Evolutionary conservation across 2,888 invertebrate species (phyloP).

Genomic region (Athrips mouffetella): DNA sequence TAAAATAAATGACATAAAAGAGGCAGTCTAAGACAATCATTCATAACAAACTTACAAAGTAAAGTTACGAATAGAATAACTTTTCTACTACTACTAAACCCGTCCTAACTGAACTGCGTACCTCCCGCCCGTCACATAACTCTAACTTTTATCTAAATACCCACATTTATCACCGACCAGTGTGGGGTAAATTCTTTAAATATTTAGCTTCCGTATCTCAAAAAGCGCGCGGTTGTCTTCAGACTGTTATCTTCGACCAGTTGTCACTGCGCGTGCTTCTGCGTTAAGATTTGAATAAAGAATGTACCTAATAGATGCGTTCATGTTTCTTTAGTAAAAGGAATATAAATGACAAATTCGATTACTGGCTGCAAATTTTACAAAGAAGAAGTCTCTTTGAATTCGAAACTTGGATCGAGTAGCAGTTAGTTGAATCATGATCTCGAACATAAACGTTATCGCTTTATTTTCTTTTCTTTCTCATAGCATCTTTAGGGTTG

Average conservation of each 20-base stretch:
- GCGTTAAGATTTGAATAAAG: conserved; percentile 15
- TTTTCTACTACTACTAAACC: neutral
- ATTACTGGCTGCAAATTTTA: too few relatives aligned
- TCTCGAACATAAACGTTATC: conserved; percentile 71
- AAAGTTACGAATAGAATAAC: too few relatives aligned
- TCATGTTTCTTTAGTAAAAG: too few relatives aligned
- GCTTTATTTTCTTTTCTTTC: conserved; percentile 75
- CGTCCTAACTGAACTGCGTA: too few relatives aligned
- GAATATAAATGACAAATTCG: too few relatives aligned
- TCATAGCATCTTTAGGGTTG: conserved; percentile 38
- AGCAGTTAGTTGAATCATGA: conserved; percentile 63
- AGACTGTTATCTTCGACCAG: neutral
- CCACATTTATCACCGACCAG: conserved; percentile 19
- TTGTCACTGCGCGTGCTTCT: conserved; percentile 1
- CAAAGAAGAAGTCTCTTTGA: too few relatives aligned
- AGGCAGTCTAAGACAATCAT: too few relatives aligned
- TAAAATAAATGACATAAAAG: too few relatives aligned
- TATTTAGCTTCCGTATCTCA: conserved; percentile 56
- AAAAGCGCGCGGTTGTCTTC: too few relatives aligned
- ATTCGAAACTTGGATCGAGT: conserved; percentile 40
- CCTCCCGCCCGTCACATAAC: conserved; percentile 3
- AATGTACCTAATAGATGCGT: too few relatives aligned
- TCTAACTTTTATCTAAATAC: conserved; percentile 29
- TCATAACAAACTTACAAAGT: too few relatives aligned
- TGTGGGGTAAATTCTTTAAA: conserved; percentile 53